Conservation (phyloP, 2,113 vertebrate genomes). For the Atrichornis clamosus region DNA sequence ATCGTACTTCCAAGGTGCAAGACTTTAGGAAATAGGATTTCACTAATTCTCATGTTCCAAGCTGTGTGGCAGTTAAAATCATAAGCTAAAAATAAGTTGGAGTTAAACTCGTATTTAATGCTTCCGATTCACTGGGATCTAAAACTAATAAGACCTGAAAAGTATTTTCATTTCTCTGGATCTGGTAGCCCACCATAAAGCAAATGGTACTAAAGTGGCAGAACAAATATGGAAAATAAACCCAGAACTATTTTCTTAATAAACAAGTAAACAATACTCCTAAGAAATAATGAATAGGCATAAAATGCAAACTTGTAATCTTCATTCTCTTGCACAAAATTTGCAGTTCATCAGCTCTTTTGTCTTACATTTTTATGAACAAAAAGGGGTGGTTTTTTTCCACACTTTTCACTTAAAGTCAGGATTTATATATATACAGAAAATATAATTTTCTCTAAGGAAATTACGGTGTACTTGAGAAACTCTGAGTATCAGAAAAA, state of each 20-base stretch:
- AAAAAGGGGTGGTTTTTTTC: accelerated
- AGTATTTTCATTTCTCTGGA: background rate
- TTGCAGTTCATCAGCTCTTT: background rate
- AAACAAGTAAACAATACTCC: background rate
- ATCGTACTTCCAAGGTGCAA: background rate
- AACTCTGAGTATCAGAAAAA: background rate
- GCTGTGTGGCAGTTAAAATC: background rate
- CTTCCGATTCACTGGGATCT: background rate
- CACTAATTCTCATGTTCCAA: background rate
- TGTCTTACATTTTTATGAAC: background rate
- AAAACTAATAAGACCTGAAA: background rate
- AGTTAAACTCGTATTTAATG: background rate
- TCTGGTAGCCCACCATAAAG: background rate
- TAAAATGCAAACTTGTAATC: background rate
- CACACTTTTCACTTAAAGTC: background rate
- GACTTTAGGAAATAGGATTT: background rate
- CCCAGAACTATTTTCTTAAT: background rate
- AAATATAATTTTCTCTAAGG: background rate
- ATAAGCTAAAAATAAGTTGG: background rate
- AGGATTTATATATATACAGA: background rate
- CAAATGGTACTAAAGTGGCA: background rate
- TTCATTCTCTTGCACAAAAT: background rate
- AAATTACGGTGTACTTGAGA: background rate
- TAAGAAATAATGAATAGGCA: background rate
- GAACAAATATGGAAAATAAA: background rate